Evolutionary conservation across 2,797 vertebrate genomes (phyloP), one percentile per base, ranked within the genome.

Genomic region (Heteromormyrus szaboi): DNA sequence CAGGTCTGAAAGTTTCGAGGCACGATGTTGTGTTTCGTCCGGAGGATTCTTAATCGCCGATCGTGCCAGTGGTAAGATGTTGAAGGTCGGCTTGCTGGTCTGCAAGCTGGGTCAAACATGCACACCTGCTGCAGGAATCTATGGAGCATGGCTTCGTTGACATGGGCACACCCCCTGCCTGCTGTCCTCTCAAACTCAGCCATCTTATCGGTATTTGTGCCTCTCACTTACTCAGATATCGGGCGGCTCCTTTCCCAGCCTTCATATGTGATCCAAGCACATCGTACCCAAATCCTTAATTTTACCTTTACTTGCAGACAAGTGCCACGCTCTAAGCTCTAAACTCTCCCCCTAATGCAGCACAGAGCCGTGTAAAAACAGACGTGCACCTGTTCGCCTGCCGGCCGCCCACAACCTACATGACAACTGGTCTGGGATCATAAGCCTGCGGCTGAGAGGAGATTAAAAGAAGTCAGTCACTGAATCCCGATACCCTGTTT

Each of bases 101-200:
- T 88, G 87, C n/a, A 54, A 92, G 91, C 83, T 87, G 88, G 92
- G 90, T 92, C 91, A 90, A 88, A 90, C 89, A 88, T 89, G 89
- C 87, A 89, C 94, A 95, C 94, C 95, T 95, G 95, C 93, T 91
- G 84, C 89, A 90, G 92, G 91, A 93, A 92, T 94, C 88, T 72
- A n/a, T 91, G 91, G 93, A 92, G 92, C 91, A 93, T 91, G 8
- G 14, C 50, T 51, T 29, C 11, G 4, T 84, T 37, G 44, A 48
- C 81, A 33, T 44, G 91, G 85, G 90, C 91, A 87, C 12, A 0
- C 6, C 87, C 17, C 68, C 88, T 88, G 88, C 87, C 59, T 72
- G 85, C 76, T 88, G 76, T 85, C 83, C 50, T 72, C 91, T 90
- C 83, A 56, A 56, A 62, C 84, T 88, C 85, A 68, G 86, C 91